Evolutionary conservation across 2,797 vertebrate species (phyloP), one percentile per base, ranked within the genome.

Genomic region (Syndactyla subalaris): DNA sequence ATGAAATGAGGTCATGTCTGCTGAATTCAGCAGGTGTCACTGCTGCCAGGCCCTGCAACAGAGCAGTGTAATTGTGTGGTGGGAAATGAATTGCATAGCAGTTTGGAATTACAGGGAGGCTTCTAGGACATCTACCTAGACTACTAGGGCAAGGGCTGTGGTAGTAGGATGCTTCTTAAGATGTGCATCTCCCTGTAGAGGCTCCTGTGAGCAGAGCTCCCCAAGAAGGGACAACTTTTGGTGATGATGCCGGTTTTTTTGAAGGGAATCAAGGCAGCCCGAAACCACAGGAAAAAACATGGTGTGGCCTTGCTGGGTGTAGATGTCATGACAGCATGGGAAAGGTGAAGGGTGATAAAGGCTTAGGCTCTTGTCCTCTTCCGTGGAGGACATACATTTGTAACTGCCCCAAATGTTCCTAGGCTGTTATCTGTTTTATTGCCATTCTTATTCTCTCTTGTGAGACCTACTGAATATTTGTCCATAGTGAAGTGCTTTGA

Each of bases 151-250:
- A 43, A 52, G 21, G 48, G 26, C 34, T 61, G 23, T 73, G 43
- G 13, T n/a, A 34, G 3, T 22, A 54, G 30, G 7, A 13, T 8
- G 7, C 22, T 76, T 82, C 32, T 22, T 41, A 73, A 70, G 4
- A 8, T 52, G 23, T 26, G 12, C 14, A 9, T 68, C 18, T 87
- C 48, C 21, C 32, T 36, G 21, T 32, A 68, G 77, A 81, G 27
- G 27, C 34, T 26, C 5, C 14, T 78, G 26, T 59, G n/a, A 57
- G 14, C 16, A 23, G 17, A 65, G 12, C 3, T 6, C 7, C 7
- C 1, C 11, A 0, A 0, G 17, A 29, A 46, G 17, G 6, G 24
- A 36, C 21, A 63, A 5, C 14, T 73, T 84, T 81, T 63, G 16
- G 9, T 61, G 41, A 38, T 52, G 17, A 16, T 0, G 1, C 12